Evolutionary conservation across 2,888 invertebrate genomes (phyloP).

Genomic region (Morpho deidamia): DNA sequence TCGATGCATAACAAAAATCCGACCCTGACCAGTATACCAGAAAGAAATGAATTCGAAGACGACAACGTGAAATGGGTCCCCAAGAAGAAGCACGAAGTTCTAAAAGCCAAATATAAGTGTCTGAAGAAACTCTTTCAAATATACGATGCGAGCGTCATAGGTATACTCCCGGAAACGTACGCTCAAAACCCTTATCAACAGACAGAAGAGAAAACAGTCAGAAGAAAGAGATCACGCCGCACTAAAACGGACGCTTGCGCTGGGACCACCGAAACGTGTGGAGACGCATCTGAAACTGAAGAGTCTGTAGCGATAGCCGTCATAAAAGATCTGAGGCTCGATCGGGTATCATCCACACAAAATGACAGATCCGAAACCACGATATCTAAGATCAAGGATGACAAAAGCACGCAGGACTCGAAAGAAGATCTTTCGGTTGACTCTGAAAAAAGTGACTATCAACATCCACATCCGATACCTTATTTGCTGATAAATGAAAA

Average conservation of each 20-base stretch:
- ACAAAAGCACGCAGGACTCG: conserved; percentile 34
- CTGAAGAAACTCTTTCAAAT: conserved; percentile 67
- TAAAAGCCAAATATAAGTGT: conserved; percentile 69
- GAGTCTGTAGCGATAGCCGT: conserved; percentile 38
- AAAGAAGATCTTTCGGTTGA: conserved; percentile 30
- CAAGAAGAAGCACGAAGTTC: conserved; percentile 65
- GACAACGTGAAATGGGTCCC: conserved; percentile 52
- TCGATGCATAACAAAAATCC: conserved; percentile 40
- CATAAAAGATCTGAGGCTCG: conserved; percentile 42
- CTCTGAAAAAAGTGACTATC: conserved; percentile 24
- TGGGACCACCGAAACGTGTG: conserved; percentile 44
- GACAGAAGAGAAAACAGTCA: conserved; percentile 22
- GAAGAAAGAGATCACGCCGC: conserved; percentile 47
- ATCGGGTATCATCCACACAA: conserved; percentile 37
- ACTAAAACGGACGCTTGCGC: conserved; percentile 58
- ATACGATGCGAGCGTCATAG: conserved; percentile 63
- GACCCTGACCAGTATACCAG: conserved; percentile 51
- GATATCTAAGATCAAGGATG: conserved; percentile 22
- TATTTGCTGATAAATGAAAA: conserved; percentile 39
- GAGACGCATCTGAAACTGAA: conserved; percentile 33
- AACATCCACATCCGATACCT: conserved; percentile 29
- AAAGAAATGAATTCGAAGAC: conserved; percentile 45
- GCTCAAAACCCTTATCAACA: conserved; percentile 13
- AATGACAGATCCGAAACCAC: conserved; percentile 29
- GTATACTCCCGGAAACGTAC: conserved; percentile 46